Base-by-base conservation (phyloP, 2,113 vertebrate species). In the Thamnaconus septentrionalis region DNA sequence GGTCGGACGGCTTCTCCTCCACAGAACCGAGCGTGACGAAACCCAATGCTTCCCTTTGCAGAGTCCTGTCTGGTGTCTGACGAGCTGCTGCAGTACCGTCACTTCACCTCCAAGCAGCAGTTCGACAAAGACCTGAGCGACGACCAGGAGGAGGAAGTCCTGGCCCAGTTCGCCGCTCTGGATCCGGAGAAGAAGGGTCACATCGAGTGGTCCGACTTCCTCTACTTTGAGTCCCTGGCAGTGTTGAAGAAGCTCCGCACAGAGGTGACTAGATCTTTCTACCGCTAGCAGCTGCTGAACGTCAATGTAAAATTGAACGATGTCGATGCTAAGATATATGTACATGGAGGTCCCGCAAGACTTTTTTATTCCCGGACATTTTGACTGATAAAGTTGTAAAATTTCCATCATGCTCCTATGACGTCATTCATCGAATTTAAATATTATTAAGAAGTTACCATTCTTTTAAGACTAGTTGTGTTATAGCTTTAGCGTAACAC, bases 61-160 rank as follows among this genome's bases (percentile, higher is more conserved):
- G 95, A 96, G 75, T 94, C 94, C 40, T 94, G 90, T 71, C 91
- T 99, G 82, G 95, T 92, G 9, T 93, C 95, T 67, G 96, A 98
- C 0, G 94, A 96, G 82, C 93, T 98, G 64, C 91, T 98, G 77
- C 94, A 94, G 87, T 97, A 96, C 86, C 95, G 94, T 64, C 96
- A 97, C 85, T 93, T 95, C 80, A 92, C 92, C 66, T 94, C 95
- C 56, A 95, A 95, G 90, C 94, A 93, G 71, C 94, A 93, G 67
- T 94, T 92, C 0, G 93, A 92, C 60, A 90, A 77, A 67, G 93
- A 94, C 66, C 88, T 95, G 84, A 91, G 90, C 0, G 93, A 97
- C 47, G 93, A 93, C 0, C 92, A 95, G 60, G 95, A 98, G 60
- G 95, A 96, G 53, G 93, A 91, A 42, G 93, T 93, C 0, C 61